These are phyloP conservation scores for Mus spicilegus DNA, from an alignment of 2,113 vertebrate genomes.

Conservation along the genomic window DNA sequence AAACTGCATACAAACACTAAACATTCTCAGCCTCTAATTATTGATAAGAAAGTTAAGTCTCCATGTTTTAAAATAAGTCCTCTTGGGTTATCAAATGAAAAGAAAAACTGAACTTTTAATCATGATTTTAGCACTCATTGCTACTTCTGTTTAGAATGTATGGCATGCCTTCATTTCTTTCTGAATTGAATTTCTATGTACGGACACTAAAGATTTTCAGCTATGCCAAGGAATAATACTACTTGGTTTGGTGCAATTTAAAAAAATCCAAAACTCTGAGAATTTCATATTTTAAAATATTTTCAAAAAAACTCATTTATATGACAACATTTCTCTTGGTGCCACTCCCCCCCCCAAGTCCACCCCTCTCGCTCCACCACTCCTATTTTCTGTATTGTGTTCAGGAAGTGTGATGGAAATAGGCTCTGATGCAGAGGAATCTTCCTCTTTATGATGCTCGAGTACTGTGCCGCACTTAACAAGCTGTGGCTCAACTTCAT, in stretches of 20 bases:
- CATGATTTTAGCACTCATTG: background rate
- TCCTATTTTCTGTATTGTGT: background rate
- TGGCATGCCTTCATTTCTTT: background rate
- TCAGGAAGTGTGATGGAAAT: background rate
- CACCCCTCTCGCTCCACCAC: background rate
- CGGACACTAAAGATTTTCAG: background rate
- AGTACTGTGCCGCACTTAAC: background rate
- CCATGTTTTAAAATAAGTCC: background rate
- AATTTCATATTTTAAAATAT: background rate
- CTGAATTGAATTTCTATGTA: background rate
- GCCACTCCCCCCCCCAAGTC: too few relatives aligned
- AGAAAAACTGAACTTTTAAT: background rate
- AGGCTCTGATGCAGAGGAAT: background rate
- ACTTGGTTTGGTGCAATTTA: background rate
- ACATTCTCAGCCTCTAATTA: background rate
- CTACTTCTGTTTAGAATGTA: background rate
- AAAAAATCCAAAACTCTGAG: background rate
- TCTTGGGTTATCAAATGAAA: fast-evolving
- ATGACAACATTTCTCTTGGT: background rate
- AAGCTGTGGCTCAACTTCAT: slow-evolving; percentile 59
- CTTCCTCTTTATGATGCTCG: background rate
- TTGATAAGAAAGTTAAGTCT: background rate
- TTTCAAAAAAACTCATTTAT: background rate
- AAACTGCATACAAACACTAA: background rate
- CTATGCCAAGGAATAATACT: background rate